Evolutionary conservation across 2,888 invertebrate species (phyloP), one percentile per base, ranked within the genome.

Genomic region (Timema cristinae): DNA sequence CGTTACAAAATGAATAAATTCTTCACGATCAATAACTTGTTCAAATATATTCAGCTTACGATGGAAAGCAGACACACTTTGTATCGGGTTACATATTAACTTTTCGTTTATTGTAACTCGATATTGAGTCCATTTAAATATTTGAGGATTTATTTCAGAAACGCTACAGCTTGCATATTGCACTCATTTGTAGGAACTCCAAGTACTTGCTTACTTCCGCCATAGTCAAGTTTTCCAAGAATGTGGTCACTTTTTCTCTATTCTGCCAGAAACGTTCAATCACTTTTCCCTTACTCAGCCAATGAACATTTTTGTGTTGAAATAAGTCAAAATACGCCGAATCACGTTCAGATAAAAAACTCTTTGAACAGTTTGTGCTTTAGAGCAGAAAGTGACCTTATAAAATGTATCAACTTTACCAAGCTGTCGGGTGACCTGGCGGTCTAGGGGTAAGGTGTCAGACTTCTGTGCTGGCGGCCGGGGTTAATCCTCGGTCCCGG

Each of bases 291-390:
- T 76, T 76, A 76, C 75, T 77, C 72, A 77, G 75, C 76, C 74
- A 77, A 76, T 76, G 74, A 76, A 77, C 75, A 77, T 76, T 76
- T 72, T 75, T 77, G 69, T 75, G 73, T 75, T 77, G 76, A 70
- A 77, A 4, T 32, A 77, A 76, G 75, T 78, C 77, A 76, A 76
- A 77, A 78, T 78, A 75, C 73, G 75, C 77, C 72, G 76, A 76
- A 76, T 77, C 76, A 76, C 75, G 50, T 56, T 70, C 70, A 49
- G 59, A n/a, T 48, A 70, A 63, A 50, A 50, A 61, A 70, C 63
- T 70, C 61, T 48, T 70, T 70, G 59, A 70, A 59, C 70, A 77
- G 75, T 75, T 75, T 71, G 75, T 76, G 77, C 74, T 74, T 66
- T 66, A 76, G 74, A 75, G 75, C 72, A 50, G 74, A 76, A 76